These are phyloP conservation scores for Acipenser ruthenus DNA, from an alignment of 2,797 vertebrate genomes.

Conservation along the genomic window DNA sequence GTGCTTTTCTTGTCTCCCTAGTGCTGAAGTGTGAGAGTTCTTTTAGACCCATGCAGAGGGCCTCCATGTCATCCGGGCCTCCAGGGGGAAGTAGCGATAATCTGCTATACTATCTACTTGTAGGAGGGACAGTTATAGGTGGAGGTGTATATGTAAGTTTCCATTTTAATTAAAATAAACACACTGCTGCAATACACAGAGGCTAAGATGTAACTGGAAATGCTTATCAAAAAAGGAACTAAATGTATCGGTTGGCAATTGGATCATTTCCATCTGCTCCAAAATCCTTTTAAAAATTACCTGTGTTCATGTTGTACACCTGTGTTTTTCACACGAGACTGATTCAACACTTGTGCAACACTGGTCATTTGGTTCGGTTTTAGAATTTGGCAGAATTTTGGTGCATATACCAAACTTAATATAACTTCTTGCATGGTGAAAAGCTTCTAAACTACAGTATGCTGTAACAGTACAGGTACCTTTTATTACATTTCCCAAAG, in stretches of 20 bases:
- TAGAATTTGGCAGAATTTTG: too few relatives aligned
- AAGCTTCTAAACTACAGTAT: too few relatives aligned
- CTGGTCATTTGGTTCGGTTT: too few relatives aligned
- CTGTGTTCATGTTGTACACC: not conserved
- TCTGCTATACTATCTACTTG: conserved; percentile 61
- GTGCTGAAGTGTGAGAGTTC: conserved; percentile 45
- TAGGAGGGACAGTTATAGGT: conserved; percentile 65
- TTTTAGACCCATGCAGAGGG: conserved; percentile 53
- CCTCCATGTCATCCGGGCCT: conserved; percentile 64
- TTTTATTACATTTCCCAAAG: too few relatives aligned
- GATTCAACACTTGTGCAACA: too few relatives aligned
- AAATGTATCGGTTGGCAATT: too few relatives aligned
- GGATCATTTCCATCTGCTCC: not conserved
- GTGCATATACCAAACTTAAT: too few relatives aligned
- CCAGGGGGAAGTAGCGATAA: conserved; percentile 62
- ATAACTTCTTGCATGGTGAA: too few relatives aligned
- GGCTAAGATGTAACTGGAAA: not conserved
- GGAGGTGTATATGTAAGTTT: conserved; percentile 69
- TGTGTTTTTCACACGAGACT: not conserved
- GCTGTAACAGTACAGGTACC: too few relatives aligned
- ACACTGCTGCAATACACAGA: not conserved
- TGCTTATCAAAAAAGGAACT: not conserved
- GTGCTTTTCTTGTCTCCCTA: conserved; percentile 24
- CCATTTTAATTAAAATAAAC: not conserved
- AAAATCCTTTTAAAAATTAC: not conserved